Evolutionary conservation across 2,113 vertebrate genomes (phyloP).

Genomic region (Leptodactylus fuscus): DNA sequence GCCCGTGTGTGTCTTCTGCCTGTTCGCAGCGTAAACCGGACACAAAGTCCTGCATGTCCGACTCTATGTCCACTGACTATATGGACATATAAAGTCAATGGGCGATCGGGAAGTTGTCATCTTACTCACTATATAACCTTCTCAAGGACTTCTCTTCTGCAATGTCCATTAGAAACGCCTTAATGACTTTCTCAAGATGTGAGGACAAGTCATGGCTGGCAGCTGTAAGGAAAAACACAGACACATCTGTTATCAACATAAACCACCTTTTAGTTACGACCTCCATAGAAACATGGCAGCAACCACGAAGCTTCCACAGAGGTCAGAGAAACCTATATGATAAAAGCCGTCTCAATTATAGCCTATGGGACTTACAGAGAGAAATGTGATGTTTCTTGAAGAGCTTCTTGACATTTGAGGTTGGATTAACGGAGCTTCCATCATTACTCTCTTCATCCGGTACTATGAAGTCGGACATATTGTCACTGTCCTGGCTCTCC

Average conservation of each 20-base stretch:
- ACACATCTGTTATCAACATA: too few relatives aligned
- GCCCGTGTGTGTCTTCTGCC: too few relatives aligned
- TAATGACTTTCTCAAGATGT: slow-evolving; percentile 83
- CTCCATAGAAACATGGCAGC: too few relatives aligned
- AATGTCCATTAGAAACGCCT: slow-evolving; percentile 83
- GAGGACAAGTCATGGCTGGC: slow-evolving; percentile 70
- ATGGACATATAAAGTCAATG: too few relatives aligned
- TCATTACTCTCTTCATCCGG: slow-evolving; percentile 60
- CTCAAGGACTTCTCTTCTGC: slow-evolving; percentile 78
- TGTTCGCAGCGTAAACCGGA: too few relatives aligned
- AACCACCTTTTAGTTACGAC: too few relatives aligned
- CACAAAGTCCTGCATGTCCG: too few relatives aligned
- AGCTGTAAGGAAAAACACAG: slow-evolving; percentile 72
- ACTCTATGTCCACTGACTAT: too few relatives aligned
- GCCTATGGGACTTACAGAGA: slow-evolving; percentile 78
- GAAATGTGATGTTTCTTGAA: slow-evolving; percentile 68
- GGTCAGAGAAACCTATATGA: too few relatives aligned
- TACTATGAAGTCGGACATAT: slow-evolving; percentile 73
- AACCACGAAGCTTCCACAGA: too few relatives aligned
- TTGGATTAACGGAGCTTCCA: slow-evolving; percentile 49
- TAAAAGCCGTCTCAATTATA: too few relatives aligned
- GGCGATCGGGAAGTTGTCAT: too few relatives aligned
- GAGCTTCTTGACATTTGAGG: slow-evolving; percentile 65
- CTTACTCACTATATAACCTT: slow-evolving; percentile 83
- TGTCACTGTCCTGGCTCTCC: slow-evolving; percentile 60